These are phyloP conservation scores for Corythoichthys intestinalis DNA, from an alignment of 2,113 vertebrate species.

Conservation along the genomic window DNA sequence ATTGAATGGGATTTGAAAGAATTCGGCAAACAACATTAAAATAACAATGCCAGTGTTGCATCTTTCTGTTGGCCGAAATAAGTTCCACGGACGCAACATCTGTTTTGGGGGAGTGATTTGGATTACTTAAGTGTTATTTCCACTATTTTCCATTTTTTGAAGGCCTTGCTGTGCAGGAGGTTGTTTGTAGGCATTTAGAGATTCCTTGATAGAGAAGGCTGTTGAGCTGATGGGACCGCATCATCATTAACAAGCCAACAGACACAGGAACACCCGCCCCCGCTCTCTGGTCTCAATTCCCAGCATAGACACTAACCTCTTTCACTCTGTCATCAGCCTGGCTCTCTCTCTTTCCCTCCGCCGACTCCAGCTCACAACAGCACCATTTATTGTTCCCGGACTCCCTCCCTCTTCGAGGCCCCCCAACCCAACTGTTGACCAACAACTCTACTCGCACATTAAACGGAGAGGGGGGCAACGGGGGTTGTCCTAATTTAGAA, in stretches of 20 bases:
- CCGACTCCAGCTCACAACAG: constrained; percentile 74
- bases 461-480: constrained; percentile 44
- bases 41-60: neutral
- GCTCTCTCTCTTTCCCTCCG: constrained; percentile 50
- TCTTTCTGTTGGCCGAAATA: neutral
- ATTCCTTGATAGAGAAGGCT: constrained; percentile 53
- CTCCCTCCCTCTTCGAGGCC: constrained; percentile 63
- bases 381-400: constrained; percentile 84
- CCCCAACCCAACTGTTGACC: constrained; percentile 72
- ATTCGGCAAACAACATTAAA: neutral
- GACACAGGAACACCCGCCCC: constrained; percentile 50
- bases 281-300: constrained; percentile 61
- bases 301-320: constrained; percentile 72
- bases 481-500: constrained; percentile 82
- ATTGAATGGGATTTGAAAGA: neutral
- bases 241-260: constrained; percentile 71
- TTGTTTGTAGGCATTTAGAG: constrained; percentile 32
- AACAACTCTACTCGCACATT: constrained; percentile 68
- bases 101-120: neutral
- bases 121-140: neutral
- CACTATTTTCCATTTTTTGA: neutral
- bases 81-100: neutral
- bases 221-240: constrained; percentile 68
- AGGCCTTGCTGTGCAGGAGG: constrained; percentile 8
- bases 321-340: constrained; percentile 62